Evolutionary conservation across 2,888 invertebrate genomes (phyloP), one percentile per base, ranked within the genome.

Genomic region (Therioaphis trifolii): DNA sequence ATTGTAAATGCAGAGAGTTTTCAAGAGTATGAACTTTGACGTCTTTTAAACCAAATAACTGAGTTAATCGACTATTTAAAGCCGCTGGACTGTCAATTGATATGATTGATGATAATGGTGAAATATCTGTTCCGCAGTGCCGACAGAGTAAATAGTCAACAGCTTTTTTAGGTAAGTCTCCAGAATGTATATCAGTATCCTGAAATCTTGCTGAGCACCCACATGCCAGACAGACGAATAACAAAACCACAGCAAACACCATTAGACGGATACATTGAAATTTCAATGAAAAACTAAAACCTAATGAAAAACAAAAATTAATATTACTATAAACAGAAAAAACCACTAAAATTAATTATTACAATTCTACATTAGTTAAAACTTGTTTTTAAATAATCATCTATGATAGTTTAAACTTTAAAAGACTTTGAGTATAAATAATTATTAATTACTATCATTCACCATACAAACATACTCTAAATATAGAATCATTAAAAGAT

Each of bases 111-210:
- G 89, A 88, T 21, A 91, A 89, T 86, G 91, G 90, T 2, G 90
- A 91, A 85, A 92, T 88, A 87, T 92, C 92, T 86, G 90, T 90
- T 24, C 92, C 92, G 87, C 92, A 92, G 87, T 90, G 89, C 40
- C 92, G 90, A 87, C 92, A 92, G 46, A 92, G 87, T 75, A 92
- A 27, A 61, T 84, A 84, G 29, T 84, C 84, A 9, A 24, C 21
- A 12, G 63, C 49, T 27, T 46, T 18, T 72, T 58, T 27, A 21
- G 72, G 43, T 35, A 63, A 35, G 15, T 72, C 80, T 63, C 18
- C 61, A 40, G 63, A 61, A 2, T 61, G 58, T 46, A 82, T 21
- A 46, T 72, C 35, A 72, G 80, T 49, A 12, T 82, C 80, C 14
- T 72, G 72, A 82, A 72, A 82, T 27, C 29, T 82, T 72, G 35